Percentiles rank a stretch among this genome's conserved stretches.
Conservation (phyloP, 1,140 invertebrate genomes). For the Acromyrmex charruanus region DNA sequence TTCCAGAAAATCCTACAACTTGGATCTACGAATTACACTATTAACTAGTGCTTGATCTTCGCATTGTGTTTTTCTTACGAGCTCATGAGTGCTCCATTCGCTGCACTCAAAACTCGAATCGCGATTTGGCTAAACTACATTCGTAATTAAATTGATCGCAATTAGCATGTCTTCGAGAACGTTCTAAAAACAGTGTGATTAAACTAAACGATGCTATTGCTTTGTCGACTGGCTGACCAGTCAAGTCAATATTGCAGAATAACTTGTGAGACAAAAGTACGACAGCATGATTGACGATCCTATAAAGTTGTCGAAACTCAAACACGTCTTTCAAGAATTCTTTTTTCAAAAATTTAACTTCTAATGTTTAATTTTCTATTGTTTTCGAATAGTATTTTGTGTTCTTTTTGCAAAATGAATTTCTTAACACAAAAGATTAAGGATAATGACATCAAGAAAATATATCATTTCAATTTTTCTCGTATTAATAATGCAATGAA, state of each 20-base stretch:
- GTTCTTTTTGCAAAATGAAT: background rate
- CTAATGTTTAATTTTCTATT: background rate
- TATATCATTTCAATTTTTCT: constrained; percentile 4
- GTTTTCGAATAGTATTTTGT: background rate
- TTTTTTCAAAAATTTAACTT: background rate
- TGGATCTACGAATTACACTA: constrained; percentile 10
- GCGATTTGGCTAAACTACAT: constrained; percentile 24
- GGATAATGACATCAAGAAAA: background rate
- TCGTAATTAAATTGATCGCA: constrained; percentile 23
- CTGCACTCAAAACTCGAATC: constrained; percentile 23
- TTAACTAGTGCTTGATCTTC: constrained; percentile 31
- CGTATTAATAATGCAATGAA: constrained; percentile 10
- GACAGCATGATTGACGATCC: background rate
- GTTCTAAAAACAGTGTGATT: constrained; percentile 28
- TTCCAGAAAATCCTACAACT: background rate
- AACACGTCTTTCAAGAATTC: background rate
- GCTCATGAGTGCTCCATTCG: constrained; percentile 32
- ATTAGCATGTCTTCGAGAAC: constrained; percentile 12
- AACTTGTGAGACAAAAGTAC: background rate
- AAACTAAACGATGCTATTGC: constrained; percentile 36
- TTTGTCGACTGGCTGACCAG: constrained; percentile 3
- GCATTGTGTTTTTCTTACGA: background rate
- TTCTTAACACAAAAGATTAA: background rate
- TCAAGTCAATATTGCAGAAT: background rate
- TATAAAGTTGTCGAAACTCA: background rate